Percentiles rank a stretch among this genome's conserved stretches.
These are phyloP conservation scores for Prolemur simus DNA, from an alignment of 2,113 vertebrate genomes.

Conservation along the genomic window DNA sequence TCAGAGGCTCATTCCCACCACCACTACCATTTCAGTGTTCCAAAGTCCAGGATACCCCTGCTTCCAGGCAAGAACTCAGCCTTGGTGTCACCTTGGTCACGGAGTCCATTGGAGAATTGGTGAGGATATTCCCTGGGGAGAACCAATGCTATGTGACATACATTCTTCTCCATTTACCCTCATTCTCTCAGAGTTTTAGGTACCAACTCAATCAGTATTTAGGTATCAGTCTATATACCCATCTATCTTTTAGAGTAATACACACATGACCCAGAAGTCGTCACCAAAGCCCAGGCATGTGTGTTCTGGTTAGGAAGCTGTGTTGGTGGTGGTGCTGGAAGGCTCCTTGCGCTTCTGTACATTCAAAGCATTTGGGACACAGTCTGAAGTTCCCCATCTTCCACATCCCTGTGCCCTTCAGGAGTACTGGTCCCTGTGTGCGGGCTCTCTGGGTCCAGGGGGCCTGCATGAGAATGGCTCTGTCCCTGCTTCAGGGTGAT, in stretches of 20 bases:
- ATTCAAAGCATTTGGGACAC: background rate
- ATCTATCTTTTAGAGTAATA: background rate
- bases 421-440: background rate
- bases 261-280: background rate
- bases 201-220: background rate
- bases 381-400: background rate
- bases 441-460: background rate
- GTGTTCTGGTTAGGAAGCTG: background rate
- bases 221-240: background rate
- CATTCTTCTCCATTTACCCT: background rate
- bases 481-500: background rate
- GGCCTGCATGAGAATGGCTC: background rate
- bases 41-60: background rate
- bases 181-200: background rate
- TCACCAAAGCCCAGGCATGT: background rate
- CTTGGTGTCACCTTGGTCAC: background rate
- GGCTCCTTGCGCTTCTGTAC: background rate
- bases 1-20: background rate
- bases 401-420: background rate
- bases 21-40: background rate
- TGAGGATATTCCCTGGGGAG: background rate
- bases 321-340: background rate
- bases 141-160: background rate
- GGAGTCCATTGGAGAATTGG: background rate
- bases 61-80: background rate